These are phyloP conservation scores for Miniopterus natalensis DNA, from an alignment of 2,113 vertebrate genomes.

Conservation along the genomic window DNA sequence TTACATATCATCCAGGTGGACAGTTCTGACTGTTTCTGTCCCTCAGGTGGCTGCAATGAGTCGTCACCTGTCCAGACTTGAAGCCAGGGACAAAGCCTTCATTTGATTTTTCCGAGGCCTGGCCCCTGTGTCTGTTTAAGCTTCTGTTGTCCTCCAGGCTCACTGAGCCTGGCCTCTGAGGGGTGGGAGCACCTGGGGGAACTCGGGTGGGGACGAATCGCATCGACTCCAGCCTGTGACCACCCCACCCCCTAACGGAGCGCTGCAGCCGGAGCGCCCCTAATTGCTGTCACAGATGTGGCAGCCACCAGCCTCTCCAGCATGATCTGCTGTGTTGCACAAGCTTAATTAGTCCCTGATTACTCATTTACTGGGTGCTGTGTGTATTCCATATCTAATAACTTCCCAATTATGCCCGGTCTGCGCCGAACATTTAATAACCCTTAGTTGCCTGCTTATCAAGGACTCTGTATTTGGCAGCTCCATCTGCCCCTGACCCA, in stretches of 20 bases:
- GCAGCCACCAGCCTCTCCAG: constrained; percentile 66
- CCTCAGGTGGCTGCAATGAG: rapidly evolving
- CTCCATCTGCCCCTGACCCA: not conserved
- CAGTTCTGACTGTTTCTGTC: not conserved
- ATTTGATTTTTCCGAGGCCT: not conserved
- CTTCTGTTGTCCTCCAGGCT: not conserved
- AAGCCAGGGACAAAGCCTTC: not conserved
- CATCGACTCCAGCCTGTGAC: rapidly evolving
- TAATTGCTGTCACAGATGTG: constrained; percentile 81
- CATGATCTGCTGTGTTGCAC: constrained; percentile 33
- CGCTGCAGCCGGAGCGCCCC: constrained; percentile 54
- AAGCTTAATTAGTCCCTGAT: constrained; percentile 83
- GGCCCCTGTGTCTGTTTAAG: not conserved
- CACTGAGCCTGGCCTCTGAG: not conserved
- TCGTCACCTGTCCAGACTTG: not conserved
- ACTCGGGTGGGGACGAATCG: not conserved
- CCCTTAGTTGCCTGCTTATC: constrained; percentile 56
- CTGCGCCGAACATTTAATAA: constrained; percentile 8
- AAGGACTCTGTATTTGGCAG: not conserved
- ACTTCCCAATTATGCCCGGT: constrained; percentile 78
- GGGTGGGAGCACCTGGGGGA: not conserved
- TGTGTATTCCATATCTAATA: constrained; percentile 84
- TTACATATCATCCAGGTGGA: rapidly evolving
- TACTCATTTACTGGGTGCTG: constrained; percentile 81
- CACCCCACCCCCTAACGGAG: not conserved